These are phyloP conservation scores for Zaprionus camerounensis DNA, from an alignment of 1,140 invertebrate genomes.

Conservation along the genomic window DNA sequence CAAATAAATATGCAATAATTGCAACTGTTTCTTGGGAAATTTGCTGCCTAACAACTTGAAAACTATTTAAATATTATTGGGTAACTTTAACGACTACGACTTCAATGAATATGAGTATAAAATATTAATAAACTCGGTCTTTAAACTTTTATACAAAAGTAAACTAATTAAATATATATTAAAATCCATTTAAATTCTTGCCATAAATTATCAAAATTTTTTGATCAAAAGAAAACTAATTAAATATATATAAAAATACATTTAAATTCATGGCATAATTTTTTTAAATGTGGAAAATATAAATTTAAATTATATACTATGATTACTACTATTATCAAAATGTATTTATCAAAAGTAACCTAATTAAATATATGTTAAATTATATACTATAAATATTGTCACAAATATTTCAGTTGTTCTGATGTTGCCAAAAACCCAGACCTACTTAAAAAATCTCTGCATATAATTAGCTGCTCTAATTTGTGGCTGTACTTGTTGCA, in stretches of 20 bases:
- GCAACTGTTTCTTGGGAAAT: neutral
- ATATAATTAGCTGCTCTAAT: neutral
- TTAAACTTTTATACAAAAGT: neutral
- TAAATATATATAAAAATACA: no score
- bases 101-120: neutral
- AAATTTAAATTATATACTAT: no score
- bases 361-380: no score
- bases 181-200: no score
- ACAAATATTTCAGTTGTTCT: neutral
- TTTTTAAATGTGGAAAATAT: no score
- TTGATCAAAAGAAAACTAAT: no score
- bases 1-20: constrained; percentile 23
- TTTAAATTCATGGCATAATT: no score
- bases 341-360: no score
- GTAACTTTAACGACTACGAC: neutral
- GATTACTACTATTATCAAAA: no score
- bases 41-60: neutral
- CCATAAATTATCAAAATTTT: no score
- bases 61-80: neutral
- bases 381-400: neutral
- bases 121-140: neutral
- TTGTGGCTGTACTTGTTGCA: neutral
- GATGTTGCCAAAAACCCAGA: constrained; percentile 5
- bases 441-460: neutral
- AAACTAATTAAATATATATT: no score